Percentiles rank a stretch among this genome's conserved stretches.
These are phyloP conservation scores for Acrocephalus kingi DNA, from an alignment of 2,113 vertebrate genomes.

Conservation along the genomic window DNA sequence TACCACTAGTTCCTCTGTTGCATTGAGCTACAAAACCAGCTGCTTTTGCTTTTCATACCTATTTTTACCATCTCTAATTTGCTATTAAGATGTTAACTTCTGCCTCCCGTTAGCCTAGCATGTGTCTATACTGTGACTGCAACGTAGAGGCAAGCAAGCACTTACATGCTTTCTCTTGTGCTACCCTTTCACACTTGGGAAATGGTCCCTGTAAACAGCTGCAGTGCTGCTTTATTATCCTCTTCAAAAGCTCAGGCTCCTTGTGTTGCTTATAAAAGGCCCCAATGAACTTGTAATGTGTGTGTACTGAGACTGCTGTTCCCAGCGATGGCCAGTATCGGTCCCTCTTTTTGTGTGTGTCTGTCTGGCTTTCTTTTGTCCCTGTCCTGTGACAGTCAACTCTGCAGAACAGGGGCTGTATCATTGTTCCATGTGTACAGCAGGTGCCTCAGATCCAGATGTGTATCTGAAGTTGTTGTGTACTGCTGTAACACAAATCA, in stretches of 20 bases:
- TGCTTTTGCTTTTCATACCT: conserved; percentile 66
- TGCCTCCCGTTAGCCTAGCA: conserved; percentile 23
- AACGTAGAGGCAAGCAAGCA: background rate
- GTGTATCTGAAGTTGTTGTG: background rate
- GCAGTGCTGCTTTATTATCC: conserved; percentile 48
- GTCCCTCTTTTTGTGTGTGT: background rate
- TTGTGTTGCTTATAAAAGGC: conserved; percentile 48
- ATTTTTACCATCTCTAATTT: conserved; percentile 66
- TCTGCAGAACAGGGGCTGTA: background rate
- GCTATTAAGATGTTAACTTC: conserved; percentile 64
- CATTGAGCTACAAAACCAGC: conserved; percentile 42
- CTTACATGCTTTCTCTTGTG: conserved; percentile 38
- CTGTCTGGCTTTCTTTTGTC: background rate
- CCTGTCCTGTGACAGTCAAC: background rate
- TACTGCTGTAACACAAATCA: background rate
- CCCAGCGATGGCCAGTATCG: background rate
- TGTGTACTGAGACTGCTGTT: background rate
- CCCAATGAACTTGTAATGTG: background rate
- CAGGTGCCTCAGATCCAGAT: conserved; percentile 31
- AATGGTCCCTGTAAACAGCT: conserved; percentile 56
- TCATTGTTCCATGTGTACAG: background rate
- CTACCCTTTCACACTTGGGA: conserved; percentile 45
- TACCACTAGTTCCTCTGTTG: conserved; percentile 35
- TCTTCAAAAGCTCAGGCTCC: conserved; percentile 24
- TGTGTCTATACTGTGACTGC: background rate